phyloP scores from a whole-genome alignment of 1,140 invertebrate species.

The Stegodyphus mimosarum region DNA sequence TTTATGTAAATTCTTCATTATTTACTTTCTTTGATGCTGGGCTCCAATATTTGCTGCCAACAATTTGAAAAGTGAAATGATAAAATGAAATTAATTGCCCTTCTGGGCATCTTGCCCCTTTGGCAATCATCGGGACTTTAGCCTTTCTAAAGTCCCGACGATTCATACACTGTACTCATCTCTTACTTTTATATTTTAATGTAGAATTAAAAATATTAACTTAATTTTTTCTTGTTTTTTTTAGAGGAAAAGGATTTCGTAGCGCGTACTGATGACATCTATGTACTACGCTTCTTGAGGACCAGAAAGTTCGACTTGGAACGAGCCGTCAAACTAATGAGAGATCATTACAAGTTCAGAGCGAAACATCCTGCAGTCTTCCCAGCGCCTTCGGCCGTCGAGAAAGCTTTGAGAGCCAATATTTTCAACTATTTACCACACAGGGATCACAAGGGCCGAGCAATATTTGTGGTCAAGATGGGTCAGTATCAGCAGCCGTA shows the following conservation, averaged over 20 bases:
- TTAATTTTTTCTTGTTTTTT: neutral
- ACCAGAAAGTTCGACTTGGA: constrained; percentile 84
- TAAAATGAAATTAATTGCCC: no score
- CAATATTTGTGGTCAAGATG: constrained; percentile 37
- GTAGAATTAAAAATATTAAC: no score
- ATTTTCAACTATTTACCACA: constrained; percentile 51
- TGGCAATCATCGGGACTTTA: no score
- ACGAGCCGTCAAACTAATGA: constrained; percentile 80
- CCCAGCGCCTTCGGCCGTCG: constrained; percentile 6
- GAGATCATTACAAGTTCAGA: constrained; percentile 82
- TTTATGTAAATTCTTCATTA: no score
- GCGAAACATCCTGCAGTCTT: constrained; percentile 73
- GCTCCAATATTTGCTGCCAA: no score
- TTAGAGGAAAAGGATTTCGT: constrained; percentile 28
- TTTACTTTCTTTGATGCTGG: no score
- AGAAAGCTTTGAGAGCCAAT: constrained; percentile 26
- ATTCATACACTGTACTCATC: no score
- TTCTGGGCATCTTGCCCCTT: no score
- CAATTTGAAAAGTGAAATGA: no score
- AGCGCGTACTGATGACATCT: constrained; percentile 76
- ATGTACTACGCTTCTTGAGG: constrained; percentile 82
- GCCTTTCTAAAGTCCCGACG: no score
- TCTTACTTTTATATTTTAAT: no score
- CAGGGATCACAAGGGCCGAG: constrained; percentile 47
- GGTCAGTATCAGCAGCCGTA: constrained; percentile 9